Evolutionary conservation across 2,113 vertebrate species (phyloP).

Genomic region (Daboia siamensis): DNA sequence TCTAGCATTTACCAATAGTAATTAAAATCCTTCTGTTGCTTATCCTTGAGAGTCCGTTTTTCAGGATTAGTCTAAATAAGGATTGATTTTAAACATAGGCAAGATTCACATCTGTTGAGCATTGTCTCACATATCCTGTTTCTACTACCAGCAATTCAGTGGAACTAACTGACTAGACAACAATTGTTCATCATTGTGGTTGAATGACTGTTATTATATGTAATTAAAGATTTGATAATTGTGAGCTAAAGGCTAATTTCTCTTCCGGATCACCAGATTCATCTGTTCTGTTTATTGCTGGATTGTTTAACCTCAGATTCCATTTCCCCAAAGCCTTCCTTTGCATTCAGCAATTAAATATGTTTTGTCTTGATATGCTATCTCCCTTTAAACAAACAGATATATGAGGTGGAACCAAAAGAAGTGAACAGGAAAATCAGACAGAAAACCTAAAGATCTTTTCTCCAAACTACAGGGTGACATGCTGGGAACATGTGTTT

Average conservation of each 20-base stretch:
- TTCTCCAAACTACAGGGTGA: background rate
- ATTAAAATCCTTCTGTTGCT: constrained; percentile 36
- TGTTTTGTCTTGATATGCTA: background rate
- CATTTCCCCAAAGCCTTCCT: background rate
- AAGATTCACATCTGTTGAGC: constrained; percentile 52
- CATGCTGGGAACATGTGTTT: background rate
- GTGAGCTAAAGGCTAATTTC: constrained; percentile 13
- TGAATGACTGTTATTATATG: constrained; percentile 52
- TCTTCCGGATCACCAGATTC: background rate
- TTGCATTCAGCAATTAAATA: background rate
- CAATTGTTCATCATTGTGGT: constrained; percentile 44
- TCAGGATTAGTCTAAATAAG: constrained; percentile 50
- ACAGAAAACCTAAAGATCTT: background rate
- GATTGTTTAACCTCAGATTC: background rate
- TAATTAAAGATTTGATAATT: constrained; percentile 37
- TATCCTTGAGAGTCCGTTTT: constrained; percentile 28
- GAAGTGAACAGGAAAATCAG: background rate
- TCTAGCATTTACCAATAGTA: constrained; percentile 47
- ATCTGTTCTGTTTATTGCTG: background rate
- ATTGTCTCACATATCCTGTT: constrained; percentile 45
- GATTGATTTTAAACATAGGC: constrained; percentile 54
- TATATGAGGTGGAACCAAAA: background rate
- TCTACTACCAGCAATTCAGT: constrained; percentile 59
- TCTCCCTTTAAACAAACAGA: background rate
- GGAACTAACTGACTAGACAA: constrained; percentile 58